Evolutionary conservation across 2,113 vertebrate genomes (phyloP), one percentile per base, ranked within the genome.

Genomic region (Bufo gargarizans): DNA sequence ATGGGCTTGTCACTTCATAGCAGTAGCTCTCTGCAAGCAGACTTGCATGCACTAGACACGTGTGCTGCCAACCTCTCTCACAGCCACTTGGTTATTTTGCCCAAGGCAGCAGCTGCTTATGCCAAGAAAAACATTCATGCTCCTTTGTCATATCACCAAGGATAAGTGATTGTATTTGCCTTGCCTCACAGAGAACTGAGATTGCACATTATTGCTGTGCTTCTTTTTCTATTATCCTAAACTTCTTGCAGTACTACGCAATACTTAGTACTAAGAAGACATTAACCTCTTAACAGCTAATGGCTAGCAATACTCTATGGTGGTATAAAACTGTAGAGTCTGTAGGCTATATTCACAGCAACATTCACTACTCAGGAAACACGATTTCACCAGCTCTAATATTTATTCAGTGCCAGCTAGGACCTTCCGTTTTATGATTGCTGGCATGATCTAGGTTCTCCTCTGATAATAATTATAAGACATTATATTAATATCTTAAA

Each of bases 121-220:
- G 78, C 86, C 77, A 80, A 87, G 33, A 65, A 87, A 87, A 14
- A 79, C 86, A 86, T 86, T n/a, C 59, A 10, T 71, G 77, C 53
- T 80, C 50, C 72, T 80, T 49, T 55, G 49, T 67, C 53, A 74
- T 71, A 67, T 53, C 65, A 72, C 47, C 79, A 74, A 88, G 78
- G 49, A 55, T 49, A 88, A 88, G 43, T 19, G 55, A 71, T 88
- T 88, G 61, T 56, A 72, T 82, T 67, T 80, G 76, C 50, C 22
- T 16, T 80, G 56, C 10, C 47, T 80, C 50, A 6, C 7, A 14
- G 55, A 33, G 76, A 63, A 80, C 63, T 71, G 63, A 76, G 4
- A n/a, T 17, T 55, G 17, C 45, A 33, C n/a, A 65, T 4, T 45
- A 80, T 71, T 56, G 55, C 77, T 71, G 22, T 17, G 67, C 45